Evolutionary conservation across 2,797 vertebrate species (phyloP).

Genomic region (Setipinna tenuifilis): DNA sequence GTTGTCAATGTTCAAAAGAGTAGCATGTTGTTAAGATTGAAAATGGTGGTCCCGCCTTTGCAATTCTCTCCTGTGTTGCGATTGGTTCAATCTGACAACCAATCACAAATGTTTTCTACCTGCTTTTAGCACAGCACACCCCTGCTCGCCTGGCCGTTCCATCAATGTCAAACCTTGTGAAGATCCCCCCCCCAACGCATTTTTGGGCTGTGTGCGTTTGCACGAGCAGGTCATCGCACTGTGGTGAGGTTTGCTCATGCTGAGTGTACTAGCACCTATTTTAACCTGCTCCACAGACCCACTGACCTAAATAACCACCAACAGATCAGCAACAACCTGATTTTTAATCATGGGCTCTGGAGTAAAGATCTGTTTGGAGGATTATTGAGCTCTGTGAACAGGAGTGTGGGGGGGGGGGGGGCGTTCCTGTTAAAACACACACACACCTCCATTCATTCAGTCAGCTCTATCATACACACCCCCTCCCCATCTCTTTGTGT

Average conservation of each 20-base stretch:
- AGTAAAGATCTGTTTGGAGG: conserved; percentile 59
- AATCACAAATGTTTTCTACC: too few species aligned
- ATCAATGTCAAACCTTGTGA: neutral
- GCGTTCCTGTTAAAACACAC: neutral
- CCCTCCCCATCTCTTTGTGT: conserved; percentile 23
- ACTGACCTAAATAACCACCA: conserved; percentile 73
- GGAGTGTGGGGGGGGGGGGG: conserved; percentile 30
- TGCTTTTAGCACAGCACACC: neutral
- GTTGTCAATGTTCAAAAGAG: too few species aligned
- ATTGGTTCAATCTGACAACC: too few species aligned
- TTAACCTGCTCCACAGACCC: conserved; percentile 58
- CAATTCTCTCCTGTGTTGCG: too few species aligned
- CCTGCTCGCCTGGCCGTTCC: neutral
- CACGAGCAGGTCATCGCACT: conserved; percentile 41
- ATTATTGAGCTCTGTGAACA: conserved; percentile 60
- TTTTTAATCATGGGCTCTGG: conserved; percentile 66
- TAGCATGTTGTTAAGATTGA: too few species aligned
- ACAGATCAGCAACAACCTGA: conserved; percentile 69
- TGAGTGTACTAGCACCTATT: conserved; percentile 54
- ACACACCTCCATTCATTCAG: neutral
- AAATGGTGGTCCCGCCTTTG: too few species aligned
- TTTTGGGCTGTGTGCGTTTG: neutral
- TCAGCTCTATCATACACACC: conserved; percentile 33
- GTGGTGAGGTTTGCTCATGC: conserved; percentile 38
- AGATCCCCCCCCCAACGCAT: neutral